A percentile compares a stretch with the other conserved stretches of the same genome.
These are phyloP conservation scores for Gallirallus australis DNA, from an alignment of 2,797 vertebrate species.

Conservation along the genomic window DNA sequence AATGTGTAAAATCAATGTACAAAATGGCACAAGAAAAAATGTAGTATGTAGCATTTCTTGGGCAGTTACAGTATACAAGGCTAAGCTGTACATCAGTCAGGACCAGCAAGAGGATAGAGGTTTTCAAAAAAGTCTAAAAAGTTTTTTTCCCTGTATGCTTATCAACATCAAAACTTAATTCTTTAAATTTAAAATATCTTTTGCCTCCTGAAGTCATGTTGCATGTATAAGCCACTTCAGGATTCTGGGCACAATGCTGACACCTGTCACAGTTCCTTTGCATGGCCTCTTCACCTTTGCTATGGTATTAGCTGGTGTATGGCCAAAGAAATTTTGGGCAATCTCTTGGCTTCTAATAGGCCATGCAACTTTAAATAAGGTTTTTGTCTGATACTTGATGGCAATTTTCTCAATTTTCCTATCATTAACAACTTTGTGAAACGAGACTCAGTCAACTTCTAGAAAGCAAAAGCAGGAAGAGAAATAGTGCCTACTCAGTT, in stretches of 20 bases:
- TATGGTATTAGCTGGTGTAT: background rate
- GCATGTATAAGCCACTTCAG: background rate
- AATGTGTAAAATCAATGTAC: background rate
- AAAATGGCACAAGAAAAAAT: background rate
- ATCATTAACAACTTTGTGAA: background rate
- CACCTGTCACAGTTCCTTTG: background rate
- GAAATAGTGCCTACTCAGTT: background rate
- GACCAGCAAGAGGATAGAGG: background rate
- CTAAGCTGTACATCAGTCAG: background rate
- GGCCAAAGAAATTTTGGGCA: background rate
- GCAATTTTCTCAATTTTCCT: background rate
- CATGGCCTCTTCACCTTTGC: background rate
- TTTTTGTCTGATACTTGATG: background rate
- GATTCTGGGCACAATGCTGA: background rate
- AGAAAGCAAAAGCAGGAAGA: background rate
- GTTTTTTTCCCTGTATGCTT: background rate
- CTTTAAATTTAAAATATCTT: background rate
- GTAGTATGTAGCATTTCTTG: background rate
- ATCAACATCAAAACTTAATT: background rate
- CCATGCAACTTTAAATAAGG: background rate
- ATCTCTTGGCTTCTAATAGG: background rate
- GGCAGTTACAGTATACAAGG: background rate
- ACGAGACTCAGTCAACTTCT: background rate
- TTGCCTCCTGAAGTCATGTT: background rate
- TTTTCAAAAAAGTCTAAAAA: background rate